Evolutionary conservation across 2,888 invertebrate genomes (phyloP), one percentile per base, ranked within the genome.

Genomic region (Biston stratarius): DNA sequence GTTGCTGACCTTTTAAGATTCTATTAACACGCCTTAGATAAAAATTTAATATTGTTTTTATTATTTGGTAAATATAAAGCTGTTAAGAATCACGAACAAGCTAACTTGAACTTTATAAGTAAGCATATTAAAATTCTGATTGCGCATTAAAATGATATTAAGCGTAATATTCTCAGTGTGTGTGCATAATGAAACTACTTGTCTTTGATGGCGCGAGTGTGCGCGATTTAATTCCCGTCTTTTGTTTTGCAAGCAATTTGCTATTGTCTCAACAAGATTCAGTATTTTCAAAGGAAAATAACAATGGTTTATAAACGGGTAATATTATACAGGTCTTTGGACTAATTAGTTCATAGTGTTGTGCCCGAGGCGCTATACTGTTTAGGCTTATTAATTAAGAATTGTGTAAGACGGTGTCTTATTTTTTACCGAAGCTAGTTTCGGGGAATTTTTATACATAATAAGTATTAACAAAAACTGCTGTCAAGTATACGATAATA

Each of bases 171-270:
- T 63, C 42, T 68, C 64, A 62, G 44, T 65, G 59, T 74, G 70
- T 74, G 56, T 48, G 14, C 44, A 72, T 75, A 73, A 81, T 80
- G 77, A 74, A 83, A 81, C 56, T 76, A 75, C 77, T 77, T 67
- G 70, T 74, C 63, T 69, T 72, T 74, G 62, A 66, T 60, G 40
- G 60, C 59, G 68, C 58, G 60, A 36, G 14, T 45, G 68, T 70
- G 73, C 52, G 64, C 74, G 70, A 77, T 78, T 76, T 71, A 65
- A 78, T 78, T 78, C 73, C 49, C 67, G 69, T 61, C 74, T 78
- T 81, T 78, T 80, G 74, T 80, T 76, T 67, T 71, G 40, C 48
- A 44, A 74, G 67, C 53, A 67, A 71, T 79, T 78, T 70, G 68
- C 76, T 67, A 76, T 78, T 80, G 80, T 83, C 67, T 71, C 62